A percentile compares a stretch with the other conserved stretches of the same genome.
These are phyloP conservation scores for Anguilla pacifica DNA, from an alignment of 2,797 vertebrate genomes.

Conservation along the genomic window DNA sequence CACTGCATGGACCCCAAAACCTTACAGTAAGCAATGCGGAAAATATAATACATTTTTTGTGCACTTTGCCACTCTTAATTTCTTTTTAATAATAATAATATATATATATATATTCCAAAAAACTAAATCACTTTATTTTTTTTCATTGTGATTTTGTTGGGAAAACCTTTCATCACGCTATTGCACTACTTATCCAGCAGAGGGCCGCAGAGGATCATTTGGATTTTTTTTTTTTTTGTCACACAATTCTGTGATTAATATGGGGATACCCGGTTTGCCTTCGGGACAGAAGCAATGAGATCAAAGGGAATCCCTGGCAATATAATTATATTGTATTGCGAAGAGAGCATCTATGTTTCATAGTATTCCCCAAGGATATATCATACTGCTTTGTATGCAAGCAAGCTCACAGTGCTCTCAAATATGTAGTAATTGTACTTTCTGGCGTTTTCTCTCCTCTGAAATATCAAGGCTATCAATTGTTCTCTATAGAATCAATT, in stretches of 20 bases:
- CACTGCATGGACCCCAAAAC: background rate
- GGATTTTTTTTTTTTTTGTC: background rate
- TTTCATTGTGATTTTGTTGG: background rate
- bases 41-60: background rate
- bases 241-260: background rate
- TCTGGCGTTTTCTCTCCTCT: background rate
- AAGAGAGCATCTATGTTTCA: background rate
- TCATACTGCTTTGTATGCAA: background rate
- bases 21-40: background rate
- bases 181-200: conserved; percentile 10
- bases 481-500: too few relatives aligned
- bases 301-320: conserved; percentile 7
- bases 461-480: background rate
- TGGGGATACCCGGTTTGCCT: background rate
- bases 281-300: background rate
- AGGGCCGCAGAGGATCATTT: conserved; percentile 7
- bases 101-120: background rate
- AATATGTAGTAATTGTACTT: background rate
- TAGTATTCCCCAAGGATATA: background rate
- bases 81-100: background rate
- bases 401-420: background rate
- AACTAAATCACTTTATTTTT: background rate
- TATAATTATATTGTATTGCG: background rate
- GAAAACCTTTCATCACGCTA: background rate
- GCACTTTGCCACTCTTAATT: background rate